Conservation (phyloP, 2,888 invertebrate species). For the Nineta flava region DNA sequence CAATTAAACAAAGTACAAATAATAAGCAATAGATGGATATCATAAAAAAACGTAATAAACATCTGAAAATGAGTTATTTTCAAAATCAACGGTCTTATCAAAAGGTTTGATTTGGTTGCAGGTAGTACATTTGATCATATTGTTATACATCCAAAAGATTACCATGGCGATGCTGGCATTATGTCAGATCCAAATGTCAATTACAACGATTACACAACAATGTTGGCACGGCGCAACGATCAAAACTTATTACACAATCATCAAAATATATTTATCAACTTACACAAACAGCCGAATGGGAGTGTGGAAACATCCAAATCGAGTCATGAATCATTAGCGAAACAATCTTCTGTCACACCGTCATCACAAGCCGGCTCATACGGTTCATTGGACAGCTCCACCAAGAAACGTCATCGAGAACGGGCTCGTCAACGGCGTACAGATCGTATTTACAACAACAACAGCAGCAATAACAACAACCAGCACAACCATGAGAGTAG, state of each 20-base stretch:
- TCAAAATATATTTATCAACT: constrained; percentile 15
- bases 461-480: neutral
- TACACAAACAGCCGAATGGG: constrained; percentile 14
- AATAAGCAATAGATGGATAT: too few relatives aligned
- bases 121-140: constrained; percentile 49
- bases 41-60: too few relatives aligned
- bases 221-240: neutral
- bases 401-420: constrained; percentile 38
- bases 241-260: neutral
- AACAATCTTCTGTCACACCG: neutral
- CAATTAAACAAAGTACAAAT: too few relatives aligned
- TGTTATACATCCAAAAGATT: constrained; percentile 26
- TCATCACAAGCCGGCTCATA: constrained; percentile 25
- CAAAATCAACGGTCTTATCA: too few relatives aligned
- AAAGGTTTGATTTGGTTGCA: constrained; percentile 7
- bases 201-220: constrained; percentile 29
- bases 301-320: constrained; percentile 19
- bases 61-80: too few relatives aligned
- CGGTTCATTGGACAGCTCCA: constrained; percentile 33
- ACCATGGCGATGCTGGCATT: constrained; percentile 36
- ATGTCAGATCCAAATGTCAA: constrained; percentile 41
- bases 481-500: constrained; percentile 40
- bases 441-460: constrained; percentile 32
- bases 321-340: constrained; percentile 16
- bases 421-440: constrained; percentile 43